Evolutionary conservation across 1,140 invertebrate genomes (phyloP), one percentile per base, ranked within the genome.

Genomic region (Panonychus citri): DNA sequence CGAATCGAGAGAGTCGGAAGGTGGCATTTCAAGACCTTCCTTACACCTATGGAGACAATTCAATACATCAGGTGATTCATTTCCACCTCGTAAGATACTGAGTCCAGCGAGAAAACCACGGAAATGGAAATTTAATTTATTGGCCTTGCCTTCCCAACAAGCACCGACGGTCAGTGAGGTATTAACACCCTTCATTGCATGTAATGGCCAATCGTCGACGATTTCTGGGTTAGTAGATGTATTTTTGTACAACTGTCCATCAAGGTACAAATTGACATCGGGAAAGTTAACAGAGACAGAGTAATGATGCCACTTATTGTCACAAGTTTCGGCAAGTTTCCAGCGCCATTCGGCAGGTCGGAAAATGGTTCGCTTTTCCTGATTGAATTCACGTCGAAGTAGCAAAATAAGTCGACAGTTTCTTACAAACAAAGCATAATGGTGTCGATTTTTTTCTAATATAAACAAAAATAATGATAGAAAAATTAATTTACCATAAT

Each of bases 201-300:
- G 94, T 15, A 98, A 73, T n/a, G 94, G 91, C 93, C 93, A 98
- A 70, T 98, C 94, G 70, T 98, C 93, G 65, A 98, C 89, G 28
- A 97, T 85, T 69, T 97, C 91, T 0, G 89, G 86, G 64, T 90
- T 91, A 60, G 81, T 81, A 66, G 82, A 80, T 62, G 85, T 81
- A 52, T 77, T 75, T 5, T 80, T 74, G 71, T 84, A 83, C 19
- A 80, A 69, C 65, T 83, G 79, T 0, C 93, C 93, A 71, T 97
- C 93, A 58, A 95, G 78, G 67, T 78, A 89, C 26, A 95, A 71
- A 57, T 79, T 79, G 57, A 73, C 83, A 62, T 85, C 83, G 0
- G 87, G 82, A 74, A 90, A 87, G 50, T 72, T 68, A 3, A 96
- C 83, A 65, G 85, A 88, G 24, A 97, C 74, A 0, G 89, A 83